Percentiles rank a stretch among this genome's conserved stretches.
Conservation (phyloP, 2,113 vertebrate genomes). For the Ceyx melanurus region DNA sequence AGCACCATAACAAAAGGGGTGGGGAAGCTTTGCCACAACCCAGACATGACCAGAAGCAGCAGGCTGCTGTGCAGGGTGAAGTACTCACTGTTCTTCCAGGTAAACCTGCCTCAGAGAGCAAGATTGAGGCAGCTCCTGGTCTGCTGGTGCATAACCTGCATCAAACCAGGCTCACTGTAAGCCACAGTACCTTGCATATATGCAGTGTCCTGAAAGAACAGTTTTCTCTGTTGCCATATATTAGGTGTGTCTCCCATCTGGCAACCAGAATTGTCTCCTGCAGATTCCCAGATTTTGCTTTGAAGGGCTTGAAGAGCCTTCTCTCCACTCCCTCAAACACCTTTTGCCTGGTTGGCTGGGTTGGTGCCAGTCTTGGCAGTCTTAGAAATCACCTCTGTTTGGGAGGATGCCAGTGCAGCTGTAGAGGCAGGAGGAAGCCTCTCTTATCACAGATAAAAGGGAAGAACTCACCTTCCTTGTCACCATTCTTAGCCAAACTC, state of each 20-base stretch:
- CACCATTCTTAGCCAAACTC: background rate
- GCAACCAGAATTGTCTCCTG: background rate
- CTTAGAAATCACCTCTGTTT: background rate
- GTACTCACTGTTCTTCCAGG: background rate
- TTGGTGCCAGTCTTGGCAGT: background rate
- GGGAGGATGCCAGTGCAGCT: background rate
- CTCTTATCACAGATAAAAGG: background rate
- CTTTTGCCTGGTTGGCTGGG: background rate
- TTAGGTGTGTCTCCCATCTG: background rate
- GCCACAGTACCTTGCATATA: background rate
- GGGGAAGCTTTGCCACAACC: background rate
- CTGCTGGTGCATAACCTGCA: background rate
- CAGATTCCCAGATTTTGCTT: background rate
- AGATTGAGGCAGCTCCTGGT: background rate
- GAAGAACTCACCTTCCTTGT: background rate
- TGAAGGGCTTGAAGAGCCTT: background rate
- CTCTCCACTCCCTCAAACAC: background rate
- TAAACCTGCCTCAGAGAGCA: background rate
- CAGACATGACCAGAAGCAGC: background rate
- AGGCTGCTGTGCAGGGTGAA: background rate
- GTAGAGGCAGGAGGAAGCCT: background rate
- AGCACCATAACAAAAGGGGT: background rate
- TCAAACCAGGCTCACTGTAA: background rate
- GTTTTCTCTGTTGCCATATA: background rate
- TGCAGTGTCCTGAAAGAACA: background rate